phyloP scores from a whole-genome alignment of 2,113 vertebrate genomes.

The Tautogolabrus adspersus region DNA sequence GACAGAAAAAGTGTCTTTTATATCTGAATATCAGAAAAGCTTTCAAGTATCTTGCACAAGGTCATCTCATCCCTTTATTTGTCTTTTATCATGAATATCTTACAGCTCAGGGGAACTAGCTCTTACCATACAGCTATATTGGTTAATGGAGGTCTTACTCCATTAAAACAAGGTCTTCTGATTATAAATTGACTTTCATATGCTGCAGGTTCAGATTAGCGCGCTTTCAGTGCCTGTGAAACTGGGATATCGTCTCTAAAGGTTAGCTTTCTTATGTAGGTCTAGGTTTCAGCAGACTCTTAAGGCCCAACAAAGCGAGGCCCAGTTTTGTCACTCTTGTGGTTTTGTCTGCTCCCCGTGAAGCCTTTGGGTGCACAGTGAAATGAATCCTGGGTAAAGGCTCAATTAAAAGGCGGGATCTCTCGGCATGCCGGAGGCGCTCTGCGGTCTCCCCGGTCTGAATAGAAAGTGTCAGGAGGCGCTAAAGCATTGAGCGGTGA shows the following conservation, averaged over 20 bases:
- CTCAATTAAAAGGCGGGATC: conserved; percentile 76
- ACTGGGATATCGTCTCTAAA: conserved; percentile 56
- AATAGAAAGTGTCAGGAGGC: conserved; percentile 75
- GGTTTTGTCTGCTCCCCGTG: conserved; percentile 61
- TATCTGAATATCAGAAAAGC: not conserved
- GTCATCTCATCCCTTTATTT: conserved; percentile 35
- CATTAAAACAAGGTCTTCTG: conserved; percentile 28
- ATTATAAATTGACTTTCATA: conserved; percentile 58
- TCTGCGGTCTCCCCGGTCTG: conserved; percentile 53
- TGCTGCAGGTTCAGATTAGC: conserved; percentile 49
- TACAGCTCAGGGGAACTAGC: conserved; percentile 28
- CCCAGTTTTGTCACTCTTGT: conserved; percentile 59
- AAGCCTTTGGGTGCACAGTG: conserved; percentile 61
- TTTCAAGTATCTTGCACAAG: conserved; percentile 15
- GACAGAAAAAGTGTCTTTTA: not conserved
- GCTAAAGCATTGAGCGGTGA: conserved; percentile 72
- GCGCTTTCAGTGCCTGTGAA: conserved; percentile 43
- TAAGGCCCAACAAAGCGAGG: conserved; percentile 42
- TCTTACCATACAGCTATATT: conserved; percentile 7
- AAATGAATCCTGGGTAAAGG: conserved; percentile 78
- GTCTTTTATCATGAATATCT: conserved; percentile 47
- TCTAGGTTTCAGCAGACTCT: conserved; percentile 51
- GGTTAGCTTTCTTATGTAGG: conserved; percentile 53
- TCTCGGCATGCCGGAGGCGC: conserved; percentile 64
- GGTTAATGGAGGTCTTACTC: conserved; percentile 54